These are phyloP conservation scores for Chelonus formosanus DNA, from an alignment of 2,888 invertebrate species.

Conservation along the genomic window DNA sequence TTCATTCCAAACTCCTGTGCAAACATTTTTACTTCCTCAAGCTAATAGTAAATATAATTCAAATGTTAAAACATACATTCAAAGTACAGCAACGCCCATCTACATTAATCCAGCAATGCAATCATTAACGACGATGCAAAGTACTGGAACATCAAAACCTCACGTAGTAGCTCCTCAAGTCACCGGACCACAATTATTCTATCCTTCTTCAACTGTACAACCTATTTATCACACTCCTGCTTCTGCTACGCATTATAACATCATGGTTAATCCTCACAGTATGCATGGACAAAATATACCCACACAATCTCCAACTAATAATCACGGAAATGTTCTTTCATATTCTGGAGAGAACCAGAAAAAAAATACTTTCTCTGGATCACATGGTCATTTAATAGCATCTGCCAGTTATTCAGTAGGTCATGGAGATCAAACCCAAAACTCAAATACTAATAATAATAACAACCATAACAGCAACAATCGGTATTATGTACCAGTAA, in stretches of 20 bases:
- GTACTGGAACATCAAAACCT: constrained; percentile 37
- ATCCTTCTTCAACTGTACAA: constrained; percentile 38
- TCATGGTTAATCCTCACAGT: constrained; percentile 52
- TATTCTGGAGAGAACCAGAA: constrained; percentile 42
- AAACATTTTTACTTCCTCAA: constrained; percentile 49
- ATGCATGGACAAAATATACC: constrained; percentile 49
- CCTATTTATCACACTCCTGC: constrained; percentile 38
- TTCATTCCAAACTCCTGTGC: constrained; percentile 52
- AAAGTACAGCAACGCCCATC: constrained; percentile 53
- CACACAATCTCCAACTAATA: constrained; percentile 36
- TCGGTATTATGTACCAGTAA: constrained; percentile 5
- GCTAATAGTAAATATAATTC: constrained; percentile 42
- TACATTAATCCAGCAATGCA: constrained; percentile 48
- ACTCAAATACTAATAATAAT: constrained; percentile 11
- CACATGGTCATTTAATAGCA: constrained; percentile 49
- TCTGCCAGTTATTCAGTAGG: constrained; percentile 53
- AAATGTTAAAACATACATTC: constrained; percentile 47
- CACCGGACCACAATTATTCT: constrained; percentile 29
- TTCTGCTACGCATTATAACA: constrained; percentile 44
- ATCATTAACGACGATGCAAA: constrained; percentile 42
- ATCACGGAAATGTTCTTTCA: background rate
- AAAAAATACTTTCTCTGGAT: constrained; percentile 34
- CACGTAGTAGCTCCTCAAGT: constrained; percentile 34
- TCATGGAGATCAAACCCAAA: constrained; percentile 39
- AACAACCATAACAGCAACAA: background rate